These are phyloP conservation scores for Cheirogaleus medius DNA, from an alignment of 2,113 vertebrate genomes.

Conservation along the genomic window DNA sequence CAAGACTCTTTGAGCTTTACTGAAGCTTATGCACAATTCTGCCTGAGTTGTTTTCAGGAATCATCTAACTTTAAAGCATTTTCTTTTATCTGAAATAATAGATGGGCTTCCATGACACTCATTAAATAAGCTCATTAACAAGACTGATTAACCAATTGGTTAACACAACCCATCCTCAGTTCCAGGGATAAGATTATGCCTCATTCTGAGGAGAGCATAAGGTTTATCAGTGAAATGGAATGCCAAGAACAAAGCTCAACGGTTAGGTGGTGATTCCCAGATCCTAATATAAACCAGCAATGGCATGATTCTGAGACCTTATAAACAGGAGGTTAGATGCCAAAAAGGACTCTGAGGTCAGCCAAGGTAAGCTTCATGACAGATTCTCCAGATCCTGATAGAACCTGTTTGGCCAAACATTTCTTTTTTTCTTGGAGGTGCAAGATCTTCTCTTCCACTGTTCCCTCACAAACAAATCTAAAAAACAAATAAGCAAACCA, in stretches of 20 bases:
- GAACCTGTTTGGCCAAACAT: conserved; percentile 93
- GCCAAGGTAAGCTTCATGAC: conserved; percentile 93
- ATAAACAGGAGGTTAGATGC: conserved; percentile 73
- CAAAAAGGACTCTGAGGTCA: conserved; percentile 94
- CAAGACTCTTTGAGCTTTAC: background rate
- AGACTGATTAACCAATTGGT: background rate
- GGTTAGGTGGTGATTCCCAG: background rate
- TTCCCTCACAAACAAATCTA: conserved; percentile 95
- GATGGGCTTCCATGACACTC: background rate
- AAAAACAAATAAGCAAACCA: background rate
- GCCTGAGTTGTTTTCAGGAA: background rate
- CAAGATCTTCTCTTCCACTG: conserved; percentile 96
- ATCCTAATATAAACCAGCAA: background rate
- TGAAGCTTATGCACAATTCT: background rate
- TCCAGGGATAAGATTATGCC: background rate
- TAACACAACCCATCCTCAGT: background rate
- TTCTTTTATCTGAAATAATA: background rate
- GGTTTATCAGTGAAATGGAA: background rate
- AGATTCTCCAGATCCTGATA: conserved; percentile 90
- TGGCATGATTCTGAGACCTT: background rate
- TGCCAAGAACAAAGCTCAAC: background rate
- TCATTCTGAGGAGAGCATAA: background rate
- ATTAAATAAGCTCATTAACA: background rate
- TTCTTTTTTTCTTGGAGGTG: conserved; percentile 94
- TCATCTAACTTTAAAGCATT: background rate